Conservation (phyloP, 2,797 vertebrate genomes). For the Artibeus lituratus region DNA sequence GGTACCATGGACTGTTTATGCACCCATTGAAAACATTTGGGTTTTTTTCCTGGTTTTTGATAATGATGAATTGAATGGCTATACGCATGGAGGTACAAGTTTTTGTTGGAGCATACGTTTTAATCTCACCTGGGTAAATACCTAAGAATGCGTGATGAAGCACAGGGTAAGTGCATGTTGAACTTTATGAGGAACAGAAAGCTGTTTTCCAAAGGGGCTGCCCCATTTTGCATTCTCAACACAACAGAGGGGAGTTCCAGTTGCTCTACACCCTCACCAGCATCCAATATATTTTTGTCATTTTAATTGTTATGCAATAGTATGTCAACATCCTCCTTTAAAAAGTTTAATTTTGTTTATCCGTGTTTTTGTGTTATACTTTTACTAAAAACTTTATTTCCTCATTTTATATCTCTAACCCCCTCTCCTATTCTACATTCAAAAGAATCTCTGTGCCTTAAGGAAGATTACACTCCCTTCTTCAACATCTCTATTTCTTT, state of each 20-base stretch:
- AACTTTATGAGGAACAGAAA: background rate
- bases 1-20: background rate
- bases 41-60: background rate
- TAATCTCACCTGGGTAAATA: constrained; percentile 1
- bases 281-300: background rate
- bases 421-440: background rate
- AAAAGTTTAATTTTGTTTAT: background rate
- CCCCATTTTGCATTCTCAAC: background rate
- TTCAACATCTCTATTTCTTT: background rate
- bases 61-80: background rate
- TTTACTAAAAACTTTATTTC: background rate
- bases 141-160: background rate
- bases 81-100: background rate
- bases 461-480: background rate
- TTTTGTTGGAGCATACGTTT: background rate
- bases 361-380: background rate
- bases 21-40: background rate
- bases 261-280: background rate
- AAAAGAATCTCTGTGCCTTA: background rate
- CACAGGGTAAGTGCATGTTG: background rate
- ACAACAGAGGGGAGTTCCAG: background rate
- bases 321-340: background rate
- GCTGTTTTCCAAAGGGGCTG: background rate
- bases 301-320: background rate
- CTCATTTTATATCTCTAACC: background rate